Conservation (phyloP, 2,113 vertebrate genomes). For the Gracilinanus agilis region DNA sequence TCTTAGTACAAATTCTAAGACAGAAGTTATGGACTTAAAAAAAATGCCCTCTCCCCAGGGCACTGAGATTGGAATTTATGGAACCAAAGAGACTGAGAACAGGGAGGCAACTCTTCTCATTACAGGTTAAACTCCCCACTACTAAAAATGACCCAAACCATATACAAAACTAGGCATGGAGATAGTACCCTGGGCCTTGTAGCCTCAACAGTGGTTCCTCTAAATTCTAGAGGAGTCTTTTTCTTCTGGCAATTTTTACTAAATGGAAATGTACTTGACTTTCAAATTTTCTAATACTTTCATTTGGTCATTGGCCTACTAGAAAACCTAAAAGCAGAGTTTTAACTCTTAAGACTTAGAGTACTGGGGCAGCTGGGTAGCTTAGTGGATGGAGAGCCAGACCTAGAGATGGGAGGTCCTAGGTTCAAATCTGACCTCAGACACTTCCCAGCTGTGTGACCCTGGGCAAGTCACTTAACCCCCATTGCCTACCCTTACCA, state of each 20-base stretch:
- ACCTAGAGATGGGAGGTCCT: too few species aligned
- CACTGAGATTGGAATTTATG: not conserved
- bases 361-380: too few species aligned
- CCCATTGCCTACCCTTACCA: too few species aligned
- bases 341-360: not conserved
- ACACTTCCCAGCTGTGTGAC: too few species aligned
- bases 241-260: not conserved
- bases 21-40: too few species aligned
- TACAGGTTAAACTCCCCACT: not conserved
- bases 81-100: not conserved
- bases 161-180: not conserved
- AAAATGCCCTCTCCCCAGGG: not conserved
- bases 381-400: too few species aligned
- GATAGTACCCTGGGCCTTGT: not conserved
- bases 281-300: conserved; percentile 44
- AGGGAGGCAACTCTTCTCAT: not conserved
- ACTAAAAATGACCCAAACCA: not conserved
- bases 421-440: too few species aligned
- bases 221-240: conserved; percentile 36
- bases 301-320: conserved; percentile 25
- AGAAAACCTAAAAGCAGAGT: conserved; percentile 51
- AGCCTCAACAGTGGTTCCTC: not conserved
- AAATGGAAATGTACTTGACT: conserved; percentile 51
- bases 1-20: too few species aligned
- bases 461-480: too few species aligned